These are phyloP conservation scores for Taeniopygia guttata DNA, from an alignment of 2,797 vertebrate species.

Conservation along the genomic window DNA sequence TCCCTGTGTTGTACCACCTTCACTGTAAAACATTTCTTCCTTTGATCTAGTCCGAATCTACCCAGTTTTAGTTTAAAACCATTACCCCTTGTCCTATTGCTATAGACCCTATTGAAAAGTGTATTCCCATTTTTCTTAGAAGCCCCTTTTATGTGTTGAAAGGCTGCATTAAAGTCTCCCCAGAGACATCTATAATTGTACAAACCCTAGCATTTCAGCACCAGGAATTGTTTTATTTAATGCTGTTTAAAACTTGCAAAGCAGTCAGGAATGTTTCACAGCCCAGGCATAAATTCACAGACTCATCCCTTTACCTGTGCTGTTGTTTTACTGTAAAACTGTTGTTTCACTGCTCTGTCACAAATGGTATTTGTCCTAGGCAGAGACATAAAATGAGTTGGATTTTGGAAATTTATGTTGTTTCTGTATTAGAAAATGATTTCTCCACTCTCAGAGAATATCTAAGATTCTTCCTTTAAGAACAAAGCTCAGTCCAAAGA, in stretches of 20 bases:
- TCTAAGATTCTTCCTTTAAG: background rate
- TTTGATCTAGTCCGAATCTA: background rate
- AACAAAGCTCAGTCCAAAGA: background rate
- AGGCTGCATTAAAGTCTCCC: background rate
- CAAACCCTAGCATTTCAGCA: background rate
- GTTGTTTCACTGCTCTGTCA: background rate
- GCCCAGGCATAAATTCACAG: background rate
- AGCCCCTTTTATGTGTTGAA: background rate
- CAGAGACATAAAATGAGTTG: background rate
- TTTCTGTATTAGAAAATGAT: background rate
- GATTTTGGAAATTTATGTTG: background rate
- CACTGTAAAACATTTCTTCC: background rate
- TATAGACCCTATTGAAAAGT: background rate
- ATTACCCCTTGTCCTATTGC: background rate
- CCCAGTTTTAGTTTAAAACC: background rate
- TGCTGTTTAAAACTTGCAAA: background rate
- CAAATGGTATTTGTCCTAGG: background rate
- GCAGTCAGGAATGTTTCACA: background rate
- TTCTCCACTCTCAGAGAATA: background rate
- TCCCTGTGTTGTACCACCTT: background rate
- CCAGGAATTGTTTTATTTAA: background rate
- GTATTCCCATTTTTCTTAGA: background rate
- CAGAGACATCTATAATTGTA: background rate
- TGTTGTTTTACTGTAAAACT: background rate
- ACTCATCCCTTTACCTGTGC: background rate